Percentiles rank a stretch among this genome's conserved stretches.
Evolutionary conservation across 2,113 vertebrate species (phyloP).

Genomic region (Mesembrinibis cayennensis): DNA sequence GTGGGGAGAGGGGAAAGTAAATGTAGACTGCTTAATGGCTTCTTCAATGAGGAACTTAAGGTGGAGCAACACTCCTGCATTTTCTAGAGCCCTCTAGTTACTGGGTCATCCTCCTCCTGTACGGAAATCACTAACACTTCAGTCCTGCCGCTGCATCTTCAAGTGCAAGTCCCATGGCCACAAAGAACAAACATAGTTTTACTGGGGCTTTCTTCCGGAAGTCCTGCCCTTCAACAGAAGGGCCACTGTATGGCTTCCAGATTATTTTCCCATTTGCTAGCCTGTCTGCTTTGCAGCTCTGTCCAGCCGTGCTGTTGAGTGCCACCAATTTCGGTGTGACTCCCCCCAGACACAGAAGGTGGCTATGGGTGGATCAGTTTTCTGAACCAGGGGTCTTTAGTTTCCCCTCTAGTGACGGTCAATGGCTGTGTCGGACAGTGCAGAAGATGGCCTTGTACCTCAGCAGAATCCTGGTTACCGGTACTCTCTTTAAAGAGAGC

Average conservation of each 20-base stretch:
- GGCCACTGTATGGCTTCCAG: rapidly evolving
- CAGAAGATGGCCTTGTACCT: background rate
- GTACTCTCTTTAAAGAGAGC: background rate
- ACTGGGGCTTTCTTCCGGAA: background rate
- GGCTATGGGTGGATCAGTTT: rapidly evolving
- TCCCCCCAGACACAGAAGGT: rapidly evolving
- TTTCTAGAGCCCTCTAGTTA: background rate
- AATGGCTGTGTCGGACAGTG: background rate
- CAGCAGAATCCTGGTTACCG: background rate
- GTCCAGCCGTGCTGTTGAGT: background rate
- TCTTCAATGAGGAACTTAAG: background rate
- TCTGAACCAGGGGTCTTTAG: background rate
- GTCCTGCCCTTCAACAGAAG: background rate
- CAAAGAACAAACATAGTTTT: background rate
- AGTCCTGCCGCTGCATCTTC: background rate
- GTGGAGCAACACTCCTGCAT: background rate
- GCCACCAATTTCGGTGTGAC: rapidly evolving
- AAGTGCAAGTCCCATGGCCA: background rate
- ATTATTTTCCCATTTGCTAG: background rate
- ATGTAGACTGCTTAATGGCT: background rate
- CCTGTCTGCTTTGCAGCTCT: background rate
- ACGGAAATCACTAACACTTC: background rate
- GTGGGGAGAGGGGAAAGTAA: background rate
- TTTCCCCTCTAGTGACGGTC: background rate
- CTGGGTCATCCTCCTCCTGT: background rate